These are phyloP conservation scores for Acanthoscelides obtectus DNA, from an alignment of 2,888 invertebrate genomes.

Conservation along the genomic window DNA sequence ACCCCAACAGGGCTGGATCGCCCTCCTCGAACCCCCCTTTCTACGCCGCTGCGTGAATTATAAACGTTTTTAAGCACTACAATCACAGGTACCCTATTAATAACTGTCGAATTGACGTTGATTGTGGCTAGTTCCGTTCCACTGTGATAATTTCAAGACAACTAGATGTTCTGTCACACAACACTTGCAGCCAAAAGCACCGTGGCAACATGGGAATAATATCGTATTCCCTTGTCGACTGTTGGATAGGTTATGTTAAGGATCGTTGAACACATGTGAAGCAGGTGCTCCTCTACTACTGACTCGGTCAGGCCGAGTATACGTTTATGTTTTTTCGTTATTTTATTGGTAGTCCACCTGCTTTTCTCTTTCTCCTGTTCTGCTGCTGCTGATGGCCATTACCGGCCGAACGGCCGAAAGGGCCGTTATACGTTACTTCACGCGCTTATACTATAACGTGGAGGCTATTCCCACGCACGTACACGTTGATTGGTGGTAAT, in stretches of 20 bases:
- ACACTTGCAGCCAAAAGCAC: constrained; percentile 10
- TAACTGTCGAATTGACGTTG: too few relatives aligned
- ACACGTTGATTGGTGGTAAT: neutral
- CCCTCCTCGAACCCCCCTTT: too few relatives aligned
- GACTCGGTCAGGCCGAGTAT: neutral
- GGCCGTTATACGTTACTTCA: neutral
- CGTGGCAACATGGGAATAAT: constrained; percentile 20
- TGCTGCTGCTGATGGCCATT: neutral
- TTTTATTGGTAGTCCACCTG: neutral
- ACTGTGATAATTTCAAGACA: too few relatives aligned
- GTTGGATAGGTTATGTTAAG: constrained; percentile 20
- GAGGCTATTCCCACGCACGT: neutral
- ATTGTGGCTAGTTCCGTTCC: too few relatives aligned
- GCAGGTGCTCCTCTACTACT: constrained; percentile 20
- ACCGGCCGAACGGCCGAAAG: neutral
- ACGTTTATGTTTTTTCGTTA: neutral
- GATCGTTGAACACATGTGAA: constrained; percentile 25
- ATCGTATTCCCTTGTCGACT: constrained; percentile 14
- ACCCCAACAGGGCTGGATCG: too few relatives aligned
- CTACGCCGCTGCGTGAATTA: too few relatives aligned
- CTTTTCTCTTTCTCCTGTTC: neutral
- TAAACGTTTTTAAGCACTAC: too few relatives aligned
- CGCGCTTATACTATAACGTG: neutral
- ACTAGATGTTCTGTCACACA: neutral
- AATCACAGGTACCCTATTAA: too few relatives aligned